phyloP scores from a whole-genome alignment of 2,797 vertebrate genomes.

The Sciurus vulgaris region DNA sequence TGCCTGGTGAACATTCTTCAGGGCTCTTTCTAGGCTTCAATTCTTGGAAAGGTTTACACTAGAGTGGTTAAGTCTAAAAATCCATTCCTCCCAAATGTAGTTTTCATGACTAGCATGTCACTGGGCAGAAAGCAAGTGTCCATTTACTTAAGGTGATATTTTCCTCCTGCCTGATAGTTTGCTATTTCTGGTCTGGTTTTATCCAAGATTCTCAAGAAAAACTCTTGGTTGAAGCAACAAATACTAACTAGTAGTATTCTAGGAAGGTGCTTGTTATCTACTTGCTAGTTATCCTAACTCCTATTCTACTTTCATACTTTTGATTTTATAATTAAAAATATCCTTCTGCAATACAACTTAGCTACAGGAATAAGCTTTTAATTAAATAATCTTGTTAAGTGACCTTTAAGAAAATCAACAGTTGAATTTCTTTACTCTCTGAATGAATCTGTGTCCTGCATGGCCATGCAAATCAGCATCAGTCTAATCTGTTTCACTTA shows the following conservation, averaged over 20 bases:
- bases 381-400: conserved; percentile 44
- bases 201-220: conserved; percentile 22
- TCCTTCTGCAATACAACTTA: neutral
- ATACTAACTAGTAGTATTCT: neutral
- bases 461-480: conserved; percentile 74
- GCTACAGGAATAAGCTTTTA: conserved; percentile 36
- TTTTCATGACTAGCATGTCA: neutral
- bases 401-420: conserved; percentile 80
- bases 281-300: neutral
- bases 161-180: neutral
- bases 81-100: neutral
- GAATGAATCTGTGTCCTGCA: conserved; percentile 70
- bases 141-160: neutral
- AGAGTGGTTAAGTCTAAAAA: neutral
- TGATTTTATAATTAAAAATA: conserved; percentile 22
- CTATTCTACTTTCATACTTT: neutral
- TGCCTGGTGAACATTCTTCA: neutral
- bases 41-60: neutral
- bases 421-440: conserved; percentile 83
- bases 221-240: neutral
- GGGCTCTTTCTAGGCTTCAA: neutral
- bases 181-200: neutral
- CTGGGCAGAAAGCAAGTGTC: neutral
- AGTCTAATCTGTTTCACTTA: conserved; percentile 79
- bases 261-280: neutral